Base-by-base conservation (phyloP, 2,888 invertebrate species). In the Nematopogon swammerdamellus region DNA sequence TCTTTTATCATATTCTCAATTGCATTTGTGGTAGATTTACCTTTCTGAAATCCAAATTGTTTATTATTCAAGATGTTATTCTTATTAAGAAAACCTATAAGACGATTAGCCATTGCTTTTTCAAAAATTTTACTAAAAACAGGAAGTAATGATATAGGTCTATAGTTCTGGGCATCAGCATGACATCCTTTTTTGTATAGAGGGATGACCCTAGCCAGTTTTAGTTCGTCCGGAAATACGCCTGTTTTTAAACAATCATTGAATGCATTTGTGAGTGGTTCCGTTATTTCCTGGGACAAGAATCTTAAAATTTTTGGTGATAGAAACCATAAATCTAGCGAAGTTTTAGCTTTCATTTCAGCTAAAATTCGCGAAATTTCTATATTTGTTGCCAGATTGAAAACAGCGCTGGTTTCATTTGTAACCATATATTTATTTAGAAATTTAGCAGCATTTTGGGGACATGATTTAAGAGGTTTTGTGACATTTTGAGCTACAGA, bases 91-190 rank as follows among this genome's bases (percentile, higher is more conserved):
- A 51, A 53, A 20, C 17, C 29, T 19, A 51, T 44, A 20, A 54
- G 43, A 46, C 50, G 46, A 18, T 48, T 44, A 14, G 50, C 18
- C 18, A 52, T 49, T 3, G 50, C n/a, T 49, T 47, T 44, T 52
- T 54, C 52, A 19, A 50, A 49, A 18, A 54, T 18, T 47, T 52
- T 52, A 18, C 50, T 45, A n/a, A 54, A 46, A 18, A 50, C 48
- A 16, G 55, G 52, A 16, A 55, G 19, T 16, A 55, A 42, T 5
- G 50, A 50, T 45, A 54, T 42, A n/a, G 53, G 55, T 45, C 53
- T 49, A 46, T 54, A 54, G 45, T 54, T 54, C 20, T 19, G 25
- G 20, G 45, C 16, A 19, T 19, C 20, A 19, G 45, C 45, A 36
- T 18, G 44, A 48, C 51, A 50, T 18, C 52, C 51, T 19, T 52